These are phyloP conservation scores for Phocides pigmalion DNA, from an alignment of 1,140 invertebrate species.

Conservation along the genomic window DNA sequence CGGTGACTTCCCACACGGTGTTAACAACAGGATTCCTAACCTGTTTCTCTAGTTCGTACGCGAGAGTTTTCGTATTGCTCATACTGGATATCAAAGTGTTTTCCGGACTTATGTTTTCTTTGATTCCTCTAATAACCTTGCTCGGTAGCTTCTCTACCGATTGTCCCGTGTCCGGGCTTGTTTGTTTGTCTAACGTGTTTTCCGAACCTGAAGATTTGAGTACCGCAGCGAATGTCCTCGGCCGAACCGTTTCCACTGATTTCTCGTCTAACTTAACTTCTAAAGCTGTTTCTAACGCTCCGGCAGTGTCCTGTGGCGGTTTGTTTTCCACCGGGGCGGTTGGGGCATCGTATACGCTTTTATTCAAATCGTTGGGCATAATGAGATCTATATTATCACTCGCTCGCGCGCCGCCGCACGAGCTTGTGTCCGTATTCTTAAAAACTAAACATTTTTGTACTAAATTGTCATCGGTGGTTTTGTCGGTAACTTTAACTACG, in stretches of 20 bases:
- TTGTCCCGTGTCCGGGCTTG: constrained; percentile 67
- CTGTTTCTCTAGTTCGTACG: constrained; percentile 66
- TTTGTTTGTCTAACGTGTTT: constrained; percentile 67
- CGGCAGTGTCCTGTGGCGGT: too few relatives aligned
- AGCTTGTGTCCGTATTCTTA: constrained; percentile 51
- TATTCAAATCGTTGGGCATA: constrained; percentile 69
- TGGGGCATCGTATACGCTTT: constrained; percentile 45
- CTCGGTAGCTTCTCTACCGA: constrained; percentile 75
- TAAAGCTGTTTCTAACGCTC: constrained; percentile 38
- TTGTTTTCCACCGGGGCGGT: constrained; percentile 33
- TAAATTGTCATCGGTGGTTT: constrained; percentile 78
- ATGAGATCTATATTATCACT: constrained; percentile 73
- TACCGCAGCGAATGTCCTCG: constrained; percentile 70
- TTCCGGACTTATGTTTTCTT: constrained; percentile 81
- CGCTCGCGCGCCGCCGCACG: constrained; percentile 44
- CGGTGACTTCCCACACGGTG: constrained; percentile 48
- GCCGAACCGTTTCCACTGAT: constrained; percentile 42
- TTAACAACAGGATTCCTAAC: constrained; percentile 52
- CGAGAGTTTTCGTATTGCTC: constrained; percentile 68
- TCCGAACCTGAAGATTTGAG: constrained; percentile 67
- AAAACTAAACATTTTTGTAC: constrained; percentile 82
- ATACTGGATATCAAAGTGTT: constrained; percentile 77
- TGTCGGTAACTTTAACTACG: constrained; percentile 63
- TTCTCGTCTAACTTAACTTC: constrained; percentile 44
- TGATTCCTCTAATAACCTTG: constrained; percentile 77